phyloP scores from a whole-genome alignment of 2,113 vertebrate species.

The Oxyruncus cristatus region DNA sequence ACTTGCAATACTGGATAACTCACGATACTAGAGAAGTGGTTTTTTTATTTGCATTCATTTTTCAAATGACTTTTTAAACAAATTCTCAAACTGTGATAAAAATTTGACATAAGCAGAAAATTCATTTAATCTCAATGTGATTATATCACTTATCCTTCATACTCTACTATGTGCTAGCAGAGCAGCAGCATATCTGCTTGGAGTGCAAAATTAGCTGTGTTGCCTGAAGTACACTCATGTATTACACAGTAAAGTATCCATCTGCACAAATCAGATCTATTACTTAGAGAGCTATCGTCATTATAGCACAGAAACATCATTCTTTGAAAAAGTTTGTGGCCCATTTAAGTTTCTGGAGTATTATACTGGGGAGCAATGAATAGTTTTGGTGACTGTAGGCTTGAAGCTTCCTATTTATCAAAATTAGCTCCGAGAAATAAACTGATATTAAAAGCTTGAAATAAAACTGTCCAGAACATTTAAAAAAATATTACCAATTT shows the following conservation, averaged over 20 bases:
- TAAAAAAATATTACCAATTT: background rate
- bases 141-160: background rate
- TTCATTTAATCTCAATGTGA: background rate
- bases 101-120: background rate
- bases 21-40: background rate
- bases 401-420: background rate
- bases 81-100: background rate
- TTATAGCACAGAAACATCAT: background rate
- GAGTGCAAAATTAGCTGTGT: background rate
- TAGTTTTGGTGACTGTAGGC: background rate
- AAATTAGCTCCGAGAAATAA: background rate
- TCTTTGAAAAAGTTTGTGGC: background rate
- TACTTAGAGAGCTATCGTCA: background rate
- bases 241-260: background rate
- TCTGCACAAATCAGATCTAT: background rate
- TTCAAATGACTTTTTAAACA: background rate
- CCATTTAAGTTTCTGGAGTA: background rate
- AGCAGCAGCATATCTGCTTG: background rate
- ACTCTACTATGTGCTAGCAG: background rate
- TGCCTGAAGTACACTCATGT: background rate
- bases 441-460: background rate
- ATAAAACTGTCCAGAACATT: background rate
- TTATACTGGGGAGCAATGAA: background rate
- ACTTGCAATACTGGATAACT: background rate
- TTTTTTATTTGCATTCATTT: background rate